Conservation (phyloP, 2,888 invertebrate genomes). For the Euzophera pinguis region DNA sequence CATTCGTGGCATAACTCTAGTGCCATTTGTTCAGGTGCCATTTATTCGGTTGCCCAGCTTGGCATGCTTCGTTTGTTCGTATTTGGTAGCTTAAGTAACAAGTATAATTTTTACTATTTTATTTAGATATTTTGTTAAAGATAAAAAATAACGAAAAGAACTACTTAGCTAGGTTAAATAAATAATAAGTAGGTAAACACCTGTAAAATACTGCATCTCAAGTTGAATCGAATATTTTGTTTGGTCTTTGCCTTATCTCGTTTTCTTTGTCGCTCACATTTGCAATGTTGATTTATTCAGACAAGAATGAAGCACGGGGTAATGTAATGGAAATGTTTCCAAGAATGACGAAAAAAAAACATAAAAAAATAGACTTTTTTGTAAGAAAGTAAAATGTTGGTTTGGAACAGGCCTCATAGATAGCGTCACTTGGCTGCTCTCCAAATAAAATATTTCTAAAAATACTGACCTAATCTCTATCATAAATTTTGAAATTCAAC, state of each 20-base stretch:
- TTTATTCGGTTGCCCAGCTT: too few relatives aligned
- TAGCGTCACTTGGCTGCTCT: constrained; percentile 46
- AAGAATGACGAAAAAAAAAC: constrained; percentile 38
- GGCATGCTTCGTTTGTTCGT: too few relatives aligned
- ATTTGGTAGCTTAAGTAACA: too few relatives aligned
- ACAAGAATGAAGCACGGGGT: constrained; percentile 36
- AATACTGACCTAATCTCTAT: constrained; percentile 23
- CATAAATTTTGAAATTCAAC: not conserved
- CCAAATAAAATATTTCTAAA: constrained; percentile 51
- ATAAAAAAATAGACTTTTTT: constrained; percentile 22
- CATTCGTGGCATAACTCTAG: too few relatives aligned
- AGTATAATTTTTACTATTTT: too few relatives aligned
- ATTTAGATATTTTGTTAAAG: too few relatives aligned
- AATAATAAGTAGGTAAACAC: not conserved
- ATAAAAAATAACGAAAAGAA: too few relatives aligned
- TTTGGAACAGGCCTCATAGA: constrained; percentile 33
- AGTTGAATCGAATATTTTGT: constrained; percentile 34
- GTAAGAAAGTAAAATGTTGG: constrained; percentile 38
- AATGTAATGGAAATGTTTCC: constrained; percentile 49
- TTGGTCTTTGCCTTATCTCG: constrained; percentile 40
- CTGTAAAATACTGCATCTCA: not conserved
- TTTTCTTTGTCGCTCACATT: constrained; percentile 36
- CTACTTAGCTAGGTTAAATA: not conserved
- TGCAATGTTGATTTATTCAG: constrained; percentile 50
- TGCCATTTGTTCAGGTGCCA: too few relatives aligned